These are phyloP conservation scores for Bombylius major DNA, from an alignment of 2,888 invertebrate genomes.

Conservation along the genomic window DNA sequence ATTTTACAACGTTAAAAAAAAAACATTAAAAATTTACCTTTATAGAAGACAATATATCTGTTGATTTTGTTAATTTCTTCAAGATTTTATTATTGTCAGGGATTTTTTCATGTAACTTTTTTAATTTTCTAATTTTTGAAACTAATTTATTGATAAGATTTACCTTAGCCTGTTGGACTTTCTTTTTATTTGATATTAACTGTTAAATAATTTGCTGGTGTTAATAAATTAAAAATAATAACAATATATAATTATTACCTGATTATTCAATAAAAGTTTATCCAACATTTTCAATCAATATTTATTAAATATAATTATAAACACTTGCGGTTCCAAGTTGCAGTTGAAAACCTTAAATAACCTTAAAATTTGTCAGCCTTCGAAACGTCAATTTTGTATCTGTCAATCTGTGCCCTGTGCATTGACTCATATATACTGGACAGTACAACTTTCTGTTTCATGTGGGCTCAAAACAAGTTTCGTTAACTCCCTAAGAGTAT, in stretches of 20 bases:
- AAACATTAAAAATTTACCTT: background rate
- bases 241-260: background rate
- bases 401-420: no score
- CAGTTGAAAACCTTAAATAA: no score
- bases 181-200: background rate
- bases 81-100: background rate
- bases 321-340: no score
- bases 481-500: no score
- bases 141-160: background rate
- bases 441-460: no score
- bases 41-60: background rate
- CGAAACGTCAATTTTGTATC: no score
- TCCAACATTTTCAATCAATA: background rate
- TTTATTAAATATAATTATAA: background rate
- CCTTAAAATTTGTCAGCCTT: no score
- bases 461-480: no score
- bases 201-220: background rate
- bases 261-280: background rate
- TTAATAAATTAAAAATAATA: background rate
- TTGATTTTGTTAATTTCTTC: background rate
- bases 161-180: background rate
- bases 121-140: background rate
- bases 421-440: no score
- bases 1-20: background rate
- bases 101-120: background rate